These are phyloP conservation scores for Clunio marinus DNA, from an alignment of 2,888 invertebrate genomes.

Conservation along the genomic window DNA sequence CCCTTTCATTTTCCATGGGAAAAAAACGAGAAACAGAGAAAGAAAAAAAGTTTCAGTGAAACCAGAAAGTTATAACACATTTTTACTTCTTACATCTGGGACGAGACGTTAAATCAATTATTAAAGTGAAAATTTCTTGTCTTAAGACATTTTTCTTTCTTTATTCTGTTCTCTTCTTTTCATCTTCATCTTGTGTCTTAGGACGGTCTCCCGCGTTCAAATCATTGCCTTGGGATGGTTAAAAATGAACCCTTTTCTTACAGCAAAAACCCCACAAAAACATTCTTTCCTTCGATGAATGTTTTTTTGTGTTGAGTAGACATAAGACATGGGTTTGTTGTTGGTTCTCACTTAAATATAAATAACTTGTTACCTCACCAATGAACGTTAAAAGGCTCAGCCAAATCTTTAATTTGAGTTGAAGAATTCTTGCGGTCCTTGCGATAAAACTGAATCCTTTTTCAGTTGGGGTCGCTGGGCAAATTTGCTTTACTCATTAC, in stretches of 20 bases:
- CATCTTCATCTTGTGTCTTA: background rate
- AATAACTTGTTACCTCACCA: constrained; percentile 7
- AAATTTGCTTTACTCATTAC: too few species aligned
- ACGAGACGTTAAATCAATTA: constrained; percentile 11
- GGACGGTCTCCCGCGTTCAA: background rate
- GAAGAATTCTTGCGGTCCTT: too few species aligned
- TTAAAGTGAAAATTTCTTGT: constrained; percentile 3
- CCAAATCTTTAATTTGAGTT: too few species aligned
- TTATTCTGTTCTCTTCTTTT: background rate
- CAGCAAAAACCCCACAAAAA: constrained; percentile 3
- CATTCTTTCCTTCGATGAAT: background rate
- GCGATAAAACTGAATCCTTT: too few species aligned
- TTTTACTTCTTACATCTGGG: constrained; percentile 2
- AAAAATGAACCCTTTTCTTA: background rate
- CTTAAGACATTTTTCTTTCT: too few species aligned
- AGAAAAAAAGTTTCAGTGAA: background rate
- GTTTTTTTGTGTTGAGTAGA: background rate
- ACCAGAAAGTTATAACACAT: background rate
- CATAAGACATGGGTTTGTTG: background rate
- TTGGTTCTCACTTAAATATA: constrained; percentile 4
- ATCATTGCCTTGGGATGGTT: background rate
- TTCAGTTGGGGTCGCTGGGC: too few species aligned
- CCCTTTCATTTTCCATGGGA: too few species aligned
- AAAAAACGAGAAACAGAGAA: too few species aligned
- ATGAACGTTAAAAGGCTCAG: too few species aligned